A percentile compares a stretch with the other conserved stretches of the same genome.
These are phyloP conservation scores for Adelognathus sp. DNA, from an alignment of 2,888 invertebrate genomes.

Conservation along the genomic window DNA sequence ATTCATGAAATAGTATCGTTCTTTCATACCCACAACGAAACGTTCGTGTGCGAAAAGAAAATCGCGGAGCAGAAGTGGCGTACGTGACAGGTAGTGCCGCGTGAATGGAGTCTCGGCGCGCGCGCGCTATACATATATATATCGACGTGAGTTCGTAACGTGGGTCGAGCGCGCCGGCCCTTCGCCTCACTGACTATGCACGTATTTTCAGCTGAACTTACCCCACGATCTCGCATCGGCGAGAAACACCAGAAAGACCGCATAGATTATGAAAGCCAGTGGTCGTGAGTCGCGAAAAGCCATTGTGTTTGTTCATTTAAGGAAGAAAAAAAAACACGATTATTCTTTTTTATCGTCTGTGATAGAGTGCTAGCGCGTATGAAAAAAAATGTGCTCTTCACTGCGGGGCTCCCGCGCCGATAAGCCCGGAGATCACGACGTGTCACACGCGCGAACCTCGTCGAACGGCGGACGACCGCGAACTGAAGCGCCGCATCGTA, in stretches of 20 bases:
- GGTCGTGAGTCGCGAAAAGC: slow-evolving; percentile 63
- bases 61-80: slow-evolving; percentile 67
- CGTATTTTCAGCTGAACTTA: slow-evolving; percentile 66
- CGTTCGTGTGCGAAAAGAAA: slow-evolving; percentile 31
- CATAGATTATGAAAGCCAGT: slow-evolving; percentile 56
- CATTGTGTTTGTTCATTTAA: slow-evolving; percentile 65
- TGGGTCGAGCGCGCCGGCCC: not conserved
- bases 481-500: slow-evolving; percentile 58
- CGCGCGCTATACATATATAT: not conserved
- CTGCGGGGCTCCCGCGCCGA: slow-evolving; percentile 30
- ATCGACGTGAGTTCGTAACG: slow-evolving; percentile 18
- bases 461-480: slow-evolving; percentile 64
- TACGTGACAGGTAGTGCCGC: slow-evolving; percentile 76
- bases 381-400: slow-evolving; percentile 44
- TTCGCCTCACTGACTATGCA: no score
- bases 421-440: slow-evolving; percentile 16
- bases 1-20: slow-evolving; percentile 39
- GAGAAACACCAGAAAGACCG: slow-evolving; percentile 59
- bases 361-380: slow-evolving; percentile 1
- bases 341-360: not conserved
- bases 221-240: slow-evolving; percentile 74
- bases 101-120: slow-evolving; percentile 73
- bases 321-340: not conserved
- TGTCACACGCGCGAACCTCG: slow-evolving; percentile 23
- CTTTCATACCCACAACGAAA: slow-evolving; percentile 24